Evolutionary conservation across 2,797 vertebrate genomes (phyloP).

Genomic region (Enteromius viviparus): DNA sequence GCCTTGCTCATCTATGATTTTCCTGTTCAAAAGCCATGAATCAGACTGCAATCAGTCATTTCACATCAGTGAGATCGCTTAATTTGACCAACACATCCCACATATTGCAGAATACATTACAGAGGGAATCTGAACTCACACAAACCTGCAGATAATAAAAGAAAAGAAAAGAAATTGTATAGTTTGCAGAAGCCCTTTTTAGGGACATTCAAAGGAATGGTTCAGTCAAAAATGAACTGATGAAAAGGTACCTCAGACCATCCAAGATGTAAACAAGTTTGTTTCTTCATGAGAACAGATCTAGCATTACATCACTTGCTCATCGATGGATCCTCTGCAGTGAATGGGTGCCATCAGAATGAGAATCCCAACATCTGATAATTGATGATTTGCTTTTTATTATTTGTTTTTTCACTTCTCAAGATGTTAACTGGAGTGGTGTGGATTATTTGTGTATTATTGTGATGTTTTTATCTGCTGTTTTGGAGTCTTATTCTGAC

Average conservation of each 20-base stretch:
- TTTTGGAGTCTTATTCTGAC: too few species aligned
- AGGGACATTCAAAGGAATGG: background rate
- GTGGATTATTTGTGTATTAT: too few species aligned
- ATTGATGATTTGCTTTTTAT: too few species aligned
- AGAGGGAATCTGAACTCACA: background rate
- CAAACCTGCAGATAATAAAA: background rate
- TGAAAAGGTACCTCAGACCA: background rate
- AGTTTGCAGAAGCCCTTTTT: background rate
- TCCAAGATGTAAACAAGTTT: background rate
- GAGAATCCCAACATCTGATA: too few species aligned
- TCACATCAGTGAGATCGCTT: slow-evolving; percentile 30
- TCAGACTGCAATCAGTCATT: slow-evolving; percentile 44
- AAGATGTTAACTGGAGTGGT: too few species aligned
- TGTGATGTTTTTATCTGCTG: too few species aligned
- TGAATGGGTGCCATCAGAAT: too few species aligned
- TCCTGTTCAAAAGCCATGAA: slow-evolving; percentile 34
- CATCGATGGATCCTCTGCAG: background rate
- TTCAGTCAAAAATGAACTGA: background rate
- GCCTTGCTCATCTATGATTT: slow-evolving; percentile 34
- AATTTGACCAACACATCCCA: slow-evolving; percentile 47
- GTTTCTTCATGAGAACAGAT: background rate
- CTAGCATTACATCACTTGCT: background rate
- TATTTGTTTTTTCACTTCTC: too few species aligned
- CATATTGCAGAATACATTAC: slow-evolving; percentile 45
- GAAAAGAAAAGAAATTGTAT: background rate